These are phyloP conservation scores for Drosophila stalkeri DNA, from an alignment of 2,888 invertebrate species.

Conservation along the genomic window DNA sequence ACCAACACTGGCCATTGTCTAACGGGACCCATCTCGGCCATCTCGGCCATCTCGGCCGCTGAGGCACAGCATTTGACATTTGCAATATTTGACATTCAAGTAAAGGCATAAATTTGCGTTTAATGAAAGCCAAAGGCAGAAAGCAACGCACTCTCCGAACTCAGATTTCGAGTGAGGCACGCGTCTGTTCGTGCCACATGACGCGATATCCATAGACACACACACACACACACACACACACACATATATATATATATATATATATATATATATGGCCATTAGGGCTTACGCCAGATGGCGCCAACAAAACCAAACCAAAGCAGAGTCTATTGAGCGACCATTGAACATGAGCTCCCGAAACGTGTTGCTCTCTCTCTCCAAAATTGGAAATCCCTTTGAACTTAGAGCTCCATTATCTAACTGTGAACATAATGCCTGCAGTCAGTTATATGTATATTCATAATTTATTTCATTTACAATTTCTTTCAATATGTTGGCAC, in stretches of 20 bases:
- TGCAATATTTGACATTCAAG: conserved; percentile 81
- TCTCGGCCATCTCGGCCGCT: neutral
- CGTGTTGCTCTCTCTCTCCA: conserved; percentile 16
- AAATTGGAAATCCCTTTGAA: neutral
- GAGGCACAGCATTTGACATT: conserved; percentile 70
- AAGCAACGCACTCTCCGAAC: conserved; percentile 18
- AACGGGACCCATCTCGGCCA: conserved; percentile 37
- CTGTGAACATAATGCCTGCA: neutral
- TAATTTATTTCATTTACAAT: conserved; percentile 8
- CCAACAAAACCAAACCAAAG: conserved; percentile 34
- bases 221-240: neutral
- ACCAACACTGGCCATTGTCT: conserved; percentile 46
- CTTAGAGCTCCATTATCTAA: neutral
- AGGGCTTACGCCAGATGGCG: conserved; percentile 53
- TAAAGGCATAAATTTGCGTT: conserved; percentile 80
- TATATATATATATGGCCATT: conserved; percentile 51
- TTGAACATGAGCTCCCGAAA: conserved; percentile 50
- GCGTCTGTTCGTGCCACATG: conserved; percentile 49
- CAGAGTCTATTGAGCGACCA: conserved; percentile 64
- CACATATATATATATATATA: too few species aligned
- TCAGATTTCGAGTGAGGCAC: conserved; percentile 33
- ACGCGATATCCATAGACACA: conserved; percentile 42
- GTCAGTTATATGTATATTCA: conserved; percentile 24
- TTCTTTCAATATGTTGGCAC: neutral
- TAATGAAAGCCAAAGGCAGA: conserved; percentile 74